Evolutionary conservation across 1,140 invertebrate genomes (phyloP), one percentile per base, ranked within the genome.

Genomic region (Polypedilum pembai): DNA sequence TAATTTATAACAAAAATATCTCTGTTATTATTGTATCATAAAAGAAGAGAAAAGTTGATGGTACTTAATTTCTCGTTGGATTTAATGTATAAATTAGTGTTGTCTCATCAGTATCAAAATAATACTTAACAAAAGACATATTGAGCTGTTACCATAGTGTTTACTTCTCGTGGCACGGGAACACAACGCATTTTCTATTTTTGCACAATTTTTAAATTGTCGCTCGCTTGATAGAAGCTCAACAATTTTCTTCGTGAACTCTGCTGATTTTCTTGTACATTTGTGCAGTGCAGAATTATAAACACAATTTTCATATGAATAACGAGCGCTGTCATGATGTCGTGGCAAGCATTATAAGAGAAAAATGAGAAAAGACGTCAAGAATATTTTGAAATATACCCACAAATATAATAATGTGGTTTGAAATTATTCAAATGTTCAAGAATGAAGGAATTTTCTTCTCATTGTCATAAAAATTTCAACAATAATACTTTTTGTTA

Each of bases 131-230:
- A 56, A n/a, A 15, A 56, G 45, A 56, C 12, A 56, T 56, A 56
- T n/a, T 33, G 5, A 33, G 24, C 24, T 33, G n/a, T 12, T 56
- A 56, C 15, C 12, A 56, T 56, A 15, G 7, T 12, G 45, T n/a
- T n/a, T 56, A 12, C 45, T 12, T 56, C 45, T 56, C 45, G 17
- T 20, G 5, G 17, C 65, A 21, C 18, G 7, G 8, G 65, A 69
- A 69, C 65, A 69, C 17, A 69, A 18, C 8, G 18, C 8, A 1
- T 69, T 69, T 20, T 69, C 65, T 18, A 69, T 21, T 69, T 69
- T 69, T 18, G 20, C 65, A 69, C 65, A 69, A 69, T 69, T 21
- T 69, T 69, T 69, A 69, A 69, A 69, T 8, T 69, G 65, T 0
- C 65, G 3, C 20, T 69, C 65, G 17, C 65, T 69, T 8, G 65